A percentile compares a stretch with the other conserved stretches of the same genome.
Conservation (phyloP, 64 coral and sea anemone genomes). For the Stichodactyla mertensii region DNA sequence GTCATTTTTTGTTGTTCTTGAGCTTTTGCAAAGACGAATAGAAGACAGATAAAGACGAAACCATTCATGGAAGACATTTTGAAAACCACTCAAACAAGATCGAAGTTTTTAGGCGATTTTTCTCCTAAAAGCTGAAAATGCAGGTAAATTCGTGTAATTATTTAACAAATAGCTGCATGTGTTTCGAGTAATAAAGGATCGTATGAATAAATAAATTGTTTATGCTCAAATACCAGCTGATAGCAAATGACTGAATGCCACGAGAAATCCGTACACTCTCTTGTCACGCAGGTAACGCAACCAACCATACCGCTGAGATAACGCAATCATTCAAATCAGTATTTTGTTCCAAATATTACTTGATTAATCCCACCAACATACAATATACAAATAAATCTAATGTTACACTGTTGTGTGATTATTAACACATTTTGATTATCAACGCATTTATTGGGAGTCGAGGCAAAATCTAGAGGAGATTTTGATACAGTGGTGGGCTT, state of each 20-base stretch:
- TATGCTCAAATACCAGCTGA: conserved; percentile 20
- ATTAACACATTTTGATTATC: too few relatives aligned
- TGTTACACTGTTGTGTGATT: too few relatives aligned
- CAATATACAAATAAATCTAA: too few relatives aligned
- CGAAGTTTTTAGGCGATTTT: not conserved
- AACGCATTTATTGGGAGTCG: too few relatives aligned
- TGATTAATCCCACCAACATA: too few relatives aligned
- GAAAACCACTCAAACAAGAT: not conserved
- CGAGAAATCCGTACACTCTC: conserved; percentile 10
- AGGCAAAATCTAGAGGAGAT: too few relatives aligned
- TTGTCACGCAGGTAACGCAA: not conserved
- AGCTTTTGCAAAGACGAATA: not conserved
- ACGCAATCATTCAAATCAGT: not conserved
- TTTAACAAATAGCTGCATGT: not conserved
- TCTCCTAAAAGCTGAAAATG: not conserved
- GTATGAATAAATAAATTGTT: conserved; percentile 60
- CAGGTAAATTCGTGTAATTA: not conserved
- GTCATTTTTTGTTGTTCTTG: conserved; percentile 72
- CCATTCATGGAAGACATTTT: not conserved
- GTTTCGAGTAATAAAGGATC: conserved; percentile 5
- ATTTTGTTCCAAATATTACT: too few relatives aligned
- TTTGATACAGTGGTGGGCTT: not conserved
- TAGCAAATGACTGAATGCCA: conserved; percentile 56
- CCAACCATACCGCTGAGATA: not conserved
- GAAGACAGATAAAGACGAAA: not conserved